These are phyloP conservation scores for Spinibarbus caldwelli DNA, from an alignment of 2,797 vertebrate genomes.

Conservation along the genomic window DNA sequence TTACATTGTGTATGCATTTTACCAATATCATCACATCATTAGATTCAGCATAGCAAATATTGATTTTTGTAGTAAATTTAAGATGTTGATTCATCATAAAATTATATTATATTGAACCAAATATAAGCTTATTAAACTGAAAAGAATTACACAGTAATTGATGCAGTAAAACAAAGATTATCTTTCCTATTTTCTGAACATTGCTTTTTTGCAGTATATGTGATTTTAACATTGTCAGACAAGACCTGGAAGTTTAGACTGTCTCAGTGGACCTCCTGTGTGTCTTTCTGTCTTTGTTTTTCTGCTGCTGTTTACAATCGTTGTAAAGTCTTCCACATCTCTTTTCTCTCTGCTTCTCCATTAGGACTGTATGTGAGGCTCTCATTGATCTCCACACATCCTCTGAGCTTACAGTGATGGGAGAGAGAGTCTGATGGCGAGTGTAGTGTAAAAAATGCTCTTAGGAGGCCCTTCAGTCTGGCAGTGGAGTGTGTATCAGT, in stretches of 20 bases:
- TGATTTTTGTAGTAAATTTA: not conserved
- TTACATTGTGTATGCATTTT: not conserved
- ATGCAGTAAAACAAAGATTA: not conserved
- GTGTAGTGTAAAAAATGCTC: conserved; percentile 11
- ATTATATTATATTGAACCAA: not conserved
- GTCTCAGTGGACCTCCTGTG: not conserved
- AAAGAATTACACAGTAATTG: not conserved
- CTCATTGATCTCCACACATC: conserved; percentile 14
- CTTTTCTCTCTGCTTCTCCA: conserved; percentile 14
- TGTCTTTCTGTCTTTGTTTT: not conserved
- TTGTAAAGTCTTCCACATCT: not conserved
- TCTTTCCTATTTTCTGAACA: not conserved
- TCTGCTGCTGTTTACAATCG: not conserved
- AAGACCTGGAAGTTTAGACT: not conserved
- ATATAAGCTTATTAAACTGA: not conserved
- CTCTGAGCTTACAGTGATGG: not conserved
- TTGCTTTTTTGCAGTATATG: not conserved
- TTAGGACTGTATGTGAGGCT: conserved; percentile 10
- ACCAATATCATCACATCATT: not conserved
- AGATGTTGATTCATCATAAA: not conserved
- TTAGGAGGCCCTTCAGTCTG: not conserved
- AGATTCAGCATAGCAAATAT: not conserved
- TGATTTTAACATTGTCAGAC: not conserved
- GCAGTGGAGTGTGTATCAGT: not conserved
- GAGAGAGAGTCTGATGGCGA: not conserved